Evolutionary conservation across 2,797 vertebrate species (phyloP).

Genomic region (Propithecus perrieri): DNA sequence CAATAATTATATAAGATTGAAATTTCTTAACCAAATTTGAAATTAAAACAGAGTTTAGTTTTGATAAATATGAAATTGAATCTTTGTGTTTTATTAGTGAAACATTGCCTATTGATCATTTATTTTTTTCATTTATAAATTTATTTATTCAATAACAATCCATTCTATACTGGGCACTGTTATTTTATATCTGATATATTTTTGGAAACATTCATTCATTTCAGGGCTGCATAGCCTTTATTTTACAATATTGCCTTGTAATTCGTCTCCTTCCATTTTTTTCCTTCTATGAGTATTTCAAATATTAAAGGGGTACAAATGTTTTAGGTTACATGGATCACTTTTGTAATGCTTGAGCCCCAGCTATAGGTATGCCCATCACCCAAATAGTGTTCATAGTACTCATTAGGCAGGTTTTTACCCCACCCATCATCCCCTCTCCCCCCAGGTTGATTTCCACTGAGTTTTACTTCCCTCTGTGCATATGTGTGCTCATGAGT

Average conservation of each 20-base stretch:
- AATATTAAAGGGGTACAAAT: too few species aligned
- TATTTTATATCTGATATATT: not conserved
- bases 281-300: too few species aligned
- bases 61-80: slow-evolving; percentile 18
- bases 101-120: not conserved
- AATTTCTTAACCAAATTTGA: slow-evolving; percentile 47
- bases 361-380: too few species aligned
- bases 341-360: too few species aligned
- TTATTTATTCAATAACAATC: not conserved
- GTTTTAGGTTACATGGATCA: too few species aligned
- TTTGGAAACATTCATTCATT: not conserved
- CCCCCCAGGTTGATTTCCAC: too few species aligned
- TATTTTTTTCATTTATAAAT: not conserved
- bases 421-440: too few species aligned
- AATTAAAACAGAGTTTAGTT: slow-evolving; percentile 59
- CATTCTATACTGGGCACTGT: not conserved
- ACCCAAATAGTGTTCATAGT: too few species aligned
- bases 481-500: too few species aligned
- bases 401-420: too few species aligned
- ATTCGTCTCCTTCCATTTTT: not conserved
- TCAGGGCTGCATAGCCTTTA: not conserved
- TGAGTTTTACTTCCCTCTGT: too few species aligned
- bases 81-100: slow-evolving; percentile 41
- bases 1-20: slow-evolving; percentile 38
- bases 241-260: not conserved